These are phyloP conservation scores for Monarcha castaneiventris DNA, from an alignment of 2,113 vertebrate species.

Conservation along the genomic window DNA sequence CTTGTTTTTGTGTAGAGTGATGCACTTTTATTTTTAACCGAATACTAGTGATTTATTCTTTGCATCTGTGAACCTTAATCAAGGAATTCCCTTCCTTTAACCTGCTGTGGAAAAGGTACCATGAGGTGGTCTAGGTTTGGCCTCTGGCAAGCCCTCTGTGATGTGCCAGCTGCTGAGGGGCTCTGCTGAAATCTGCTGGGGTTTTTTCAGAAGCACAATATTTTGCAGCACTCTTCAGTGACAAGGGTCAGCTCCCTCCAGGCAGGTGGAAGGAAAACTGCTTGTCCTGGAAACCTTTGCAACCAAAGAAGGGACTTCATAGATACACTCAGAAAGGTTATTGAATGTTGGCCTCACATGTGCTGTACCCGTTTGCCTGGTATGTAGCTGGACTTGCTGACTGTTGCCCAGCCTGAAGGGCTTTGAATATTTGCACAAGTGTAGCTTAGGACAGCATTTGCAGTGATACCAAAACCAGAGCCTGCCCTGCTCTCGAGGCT, in stretches of 20 bases:
- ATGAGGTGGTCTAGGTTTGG: rapidly evolving
- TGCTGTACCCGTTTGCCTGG: neutral
- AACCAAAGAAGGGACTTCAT: neutral
- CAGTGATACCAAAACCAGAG: neutral
- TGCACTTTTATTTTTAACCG: neutral
- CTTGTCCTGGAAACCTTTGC: neutral
- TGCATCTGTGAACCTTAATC: neutral
- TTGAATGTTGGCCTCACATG: rapidly evolving
- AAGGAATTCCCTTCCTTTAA: neutral
- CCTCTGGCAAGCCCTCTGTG: neutral
- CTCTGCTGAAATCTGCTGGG: neutral
- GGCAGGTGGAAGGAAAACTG: neutral
- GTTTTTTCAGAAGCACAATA: neutral
- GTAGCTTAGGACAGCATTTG: neutral
- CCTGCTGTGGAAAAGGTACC: rapidly evolving
- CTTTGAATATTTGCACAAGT: neutral
- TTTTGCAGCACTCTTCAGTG: neutral
- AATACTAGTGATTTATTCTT: neutral
- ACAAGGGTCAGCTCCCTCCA: neutral
- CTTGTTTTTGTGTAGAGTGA: neutral
- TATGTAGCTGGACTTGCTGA: neutral
- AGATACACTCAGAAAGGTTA: neutral
- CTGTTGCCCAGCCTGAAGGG: neutral
- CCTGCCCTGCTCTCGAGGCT: neutral
- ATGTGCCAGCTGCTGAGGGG: neutral